Evolutionary conservation across 1,140 invertebrate species (phyloP), one percentile per base, ranked within the genome.

Genomic region (Pogonomyrmex californicus): DNA sequence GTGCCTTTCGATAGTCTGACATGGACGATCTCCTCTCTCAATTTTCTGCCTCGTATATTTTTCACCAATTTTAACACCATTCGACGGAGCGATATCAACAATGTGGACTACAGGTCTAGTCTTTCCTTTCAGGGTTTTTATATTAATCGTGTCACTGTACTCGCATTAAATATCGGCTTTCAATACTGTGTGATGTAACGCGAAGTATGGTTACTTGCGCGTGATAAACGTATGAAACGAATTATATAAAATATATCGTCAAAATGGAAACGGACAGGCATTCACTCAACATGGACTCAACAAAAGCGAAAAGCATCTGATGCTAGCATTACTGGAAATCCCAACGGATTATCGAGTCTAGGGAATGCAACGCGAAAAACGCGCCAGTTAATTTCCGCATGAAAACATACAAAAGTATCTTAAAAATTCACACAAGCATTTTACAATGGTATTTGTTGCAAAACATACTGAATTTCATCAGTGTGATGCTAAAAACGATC

Each of bases 161-260:
- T 56, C 10, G 38, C 30, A 38, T 78, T 78, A 38, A 58, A 82
- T 73, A 60, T 58, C 66, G 36, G 36, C 7, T 56, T 4, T 44
- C 5, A 47, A 14, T 10, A 33, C 30, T 5, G 47, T 5, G 47
- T 54, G 62, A 79, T 36, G 33, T 30, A 44, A 17, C 23, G 17
- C 36, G n/a, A 79, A 66, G 30, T 33, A 71, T 30, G 47, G 36
- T 56, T 49, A 70, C 23, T 23, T 23, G 23, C 10, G 33, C 4
- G 33, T 10, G 58, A 89, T 88, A 70, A 88, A 88, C 76, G 73
- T 65, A 38, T 85, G 54, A 10, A 58, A 76, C 23, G 49, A 87
- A 85, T 77, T 70, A 41, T 78, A 68, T 23, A 23, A 23, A 23
- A 23, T 23, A 23, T 49, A 68, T 44, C 36, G 1, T 7, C 47